phyloP scores from a whole-genome alignment of 2,797 vertebrate species.

The Malurus leucopterus region DNA sequence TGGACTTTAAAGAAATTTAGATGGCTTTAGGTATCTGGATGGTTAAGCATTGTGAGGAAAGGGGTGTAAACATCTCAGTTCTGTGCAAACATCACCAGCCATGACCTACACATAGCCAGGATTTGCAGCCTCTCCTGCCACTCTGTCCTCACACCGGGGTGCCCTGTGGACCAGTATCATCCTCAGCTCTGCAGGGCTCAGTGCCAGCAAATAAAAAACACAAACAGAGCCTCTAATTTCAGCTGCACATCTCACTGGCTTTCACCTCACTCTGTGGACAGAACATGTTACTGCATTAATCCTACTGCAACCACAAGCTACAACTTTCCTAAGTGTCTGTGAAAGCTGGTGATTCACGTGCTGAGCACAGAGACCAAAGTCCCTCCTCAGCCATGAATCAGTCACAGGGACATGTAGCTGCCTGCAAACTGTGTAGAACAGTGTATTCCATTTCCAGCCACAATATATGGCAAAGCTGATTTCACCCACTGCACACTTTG shows the following conservation, averaged over 20 bases:
- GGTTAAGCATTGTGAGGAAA: not conserved
- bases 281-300: not conserved
- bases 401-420: not conserved
- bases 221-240: not conserved
- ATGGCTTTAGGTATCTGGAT: not conserved
- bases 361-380: not conserved
- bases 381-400: not conserved
- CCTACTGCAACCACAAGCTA: not conserved
- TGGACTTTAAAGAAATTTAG: not conserved
- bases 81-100: not conserved
- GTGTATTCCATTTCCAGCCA: not conserved
- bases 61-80: not conserved
- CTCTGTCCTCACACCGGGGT: accelerated
- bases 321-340: not conserved
- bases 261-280: not conserved
- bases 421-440: not conserved
- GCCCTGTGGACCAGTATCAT: not conserved
- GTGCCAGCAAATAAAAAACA: not conserved
- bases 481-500: not conserved
- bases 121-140: not conserved
- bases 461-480: not conserved
- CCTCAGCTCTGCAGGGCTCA: not conserved
- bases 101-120: not conserved
- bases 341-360: not conserved
- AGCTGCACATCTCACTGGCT: not conserved